Evolutionary conservation across 2,888 invertebrate species (phyloP).

Genomic region (Drosophila lutescens): DNA sequence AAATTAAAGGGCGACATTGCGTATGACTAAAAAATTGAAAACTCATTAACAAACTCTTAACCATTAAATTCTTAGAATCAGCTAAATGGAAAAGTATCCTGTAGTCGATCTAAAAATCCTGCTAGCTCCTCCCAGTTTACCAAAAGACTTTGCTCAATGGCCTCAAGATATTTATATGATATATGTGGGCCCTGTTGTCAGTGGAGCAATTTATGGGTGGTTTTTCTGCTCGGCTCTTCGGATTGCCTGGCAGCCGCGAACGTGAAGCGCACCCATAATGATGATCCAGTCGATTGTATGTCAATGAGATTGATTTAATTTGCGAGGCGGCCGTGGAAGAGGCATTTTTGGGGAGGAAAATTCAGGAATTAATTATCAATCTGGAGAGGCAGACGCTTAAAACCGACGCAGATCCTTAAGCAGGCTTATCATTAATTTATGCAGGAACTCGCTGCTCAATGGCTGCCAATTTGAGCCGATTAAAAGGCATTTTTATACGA

Average conservation of each 20-base stretch:
- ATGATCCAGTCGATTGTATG: constrained; percentile 23
- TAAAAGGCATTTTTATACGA: constrained; percentile 18
- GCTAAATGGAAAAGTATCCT: background rate
- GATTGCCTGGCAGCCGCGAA: constrained; percentile 30
- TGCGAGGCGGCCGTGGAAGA: background rate
- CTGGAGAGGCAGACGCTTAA: constrained; percentile 6
- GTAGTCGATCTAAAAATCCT: constrained; percentile 8
- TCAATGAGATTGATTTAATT: constrained; percentile 35
- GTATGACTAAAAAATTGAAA: background rate
- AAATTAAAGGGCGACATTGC: too few relatives aligned
- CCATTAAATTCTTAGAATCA: too few relatives aligned
- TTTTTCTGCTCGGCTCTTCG: constrained; percentile 11
- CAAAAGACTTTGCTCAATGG: constrained; percentile 22
- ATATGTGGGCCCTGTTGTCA: constrained; percentile 19
- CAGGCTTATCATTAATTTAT: constrained; percentile 40
- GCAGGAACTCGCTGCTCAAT: constrained; percentile 10
- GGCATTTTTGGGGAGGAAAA: background rate
- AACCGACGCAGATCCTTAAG: constrained; percentile 15
- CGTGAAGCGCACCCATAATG: constrained; percentile 35
- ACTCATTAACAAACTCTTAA: too few relatives aligned
- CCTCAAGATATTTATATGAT: constrained; percentile 46
- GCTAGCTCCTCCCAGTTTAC: background rate
- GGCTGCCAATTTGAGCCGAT: constrained; percentile 45
- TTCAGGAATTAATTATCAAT: constrained; percentile 38
- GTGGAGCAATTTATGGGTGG: constrained; percentile 26